Evolutionary conservation across 2,797 vertebrate species (phyloP), one percentile per base, ranked within the genome.

Genomic region (Danio jaintianensis): DNA sequence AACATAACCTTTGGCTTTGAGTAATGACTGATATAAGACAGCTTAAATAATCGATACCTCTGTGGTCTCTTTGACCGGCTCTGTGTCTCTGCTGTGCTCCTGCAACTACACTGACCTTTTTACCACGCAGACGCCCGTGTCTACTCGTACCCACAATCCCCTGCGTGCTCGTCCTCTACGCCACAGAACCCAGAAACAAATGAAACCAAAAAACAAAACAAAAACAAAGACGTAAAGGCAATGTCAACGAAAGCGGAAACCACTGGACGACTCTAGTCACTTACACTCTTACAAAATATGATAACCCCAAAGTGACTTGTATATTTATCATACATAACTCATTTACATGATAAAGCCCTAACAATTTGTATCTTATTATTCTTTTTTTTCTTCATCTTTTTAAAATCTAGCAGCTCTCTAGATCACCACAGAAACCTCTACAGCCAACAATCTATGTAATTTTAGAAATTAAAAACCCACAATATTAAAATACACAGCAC

Each of bases 401-500:
- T 81, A 84, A 83, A 80, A 93, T 94, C 94, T 95, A 96, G 94
- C 92, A 93, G 94, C 94, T 96, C 92, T 96, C 94, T 96, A 96
- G 93, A 94, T 95, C 95, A 96, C 94, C 95, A 96, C 95, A 93
- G 94, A 94, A 94, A 95, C 89, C 93, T 95, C 95, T 97, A 97
- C 93, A 96, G 95, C 94, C 94, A 94, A 95, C 95, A 92, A 95
- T 95, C 94, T 97, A 97, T 90, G 87, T 93, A 96, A 96, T 94
- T 96, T 95, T 94, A 91, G 93, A 98, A 98, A 97, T 96, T 85
- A 98, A 97, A 96, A 96, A 96, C 94, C 96, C 96, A 97, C 97
- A 95, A 97, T 98, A 97, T 96, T 97, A 98, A 98, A 98, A 98
- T 97, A 97, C 96, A 98, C 97, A 96, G 96, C 97, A 98, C 97